These are phyloP conservation scores for Drosophila bunnanda DNA, from an alignment of 2,888 invertebrate genomes.

Conservation along the genomic window DNA sequence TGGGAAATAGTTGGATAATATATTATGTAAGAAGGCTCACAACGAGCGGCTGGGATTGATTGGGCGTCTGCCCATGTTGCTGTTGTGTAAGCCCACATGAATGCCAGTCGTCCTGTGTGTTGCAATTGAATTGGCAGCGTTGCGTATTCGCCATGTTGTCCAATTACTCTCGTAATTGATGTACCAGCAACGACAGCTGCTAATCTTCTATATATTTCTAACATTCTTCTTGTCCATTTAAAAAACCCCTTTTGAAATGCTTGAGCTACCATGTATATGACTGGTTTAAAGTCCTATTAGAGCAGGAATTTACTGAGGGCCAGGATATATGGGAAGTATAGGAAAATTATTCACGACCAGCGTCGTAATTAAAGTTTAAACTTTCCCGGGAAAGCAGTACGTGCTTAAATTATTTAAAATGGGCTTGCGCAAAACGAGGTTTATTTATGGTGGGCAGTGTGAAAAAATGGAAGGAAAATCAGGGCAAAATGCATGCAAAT, in stretches of 20 bases:
- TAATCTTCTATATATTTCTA: constrained; percentile 5
- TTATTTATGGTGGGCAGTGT: background rate
- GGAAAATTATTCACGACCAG: background rate
- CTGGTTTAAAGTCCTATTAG: background rate
- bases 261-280: background rate
- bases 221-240: background rate
- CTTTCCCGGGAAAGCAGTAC: constrained; percentile 36
- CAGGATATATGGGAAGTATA: background rate
- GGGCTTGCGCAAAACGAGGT: constrained; percentile 1
- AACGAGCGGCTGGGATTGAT: constrained; percentile 30
- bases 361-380: constrained; percentile 63
- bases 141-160: constrained; percentile 13
- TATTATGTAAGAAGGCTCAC: constrained; percentile 20
- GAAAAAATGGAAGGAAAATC: constrained; percentile 3
- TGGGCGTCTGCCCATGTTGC: constrained; percentile 16
- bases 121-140: constrained; percentile 13
- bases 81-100: constrained; percentile 15
- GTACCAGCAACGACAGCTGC: constrained; percentile 10
- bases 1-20: constrained; percentile 32
- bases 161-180: constrained; percentile 30
- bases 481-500: constrained; percentile 61
- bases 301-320: too few relatives aligned
- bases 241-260: background rate
- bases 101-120: background rate
- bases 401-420: constrained; percentile 60